Conservation (phyloP, 2,797 vertebrate species). For the Phaenicophaeus curvirostris region DNA sequence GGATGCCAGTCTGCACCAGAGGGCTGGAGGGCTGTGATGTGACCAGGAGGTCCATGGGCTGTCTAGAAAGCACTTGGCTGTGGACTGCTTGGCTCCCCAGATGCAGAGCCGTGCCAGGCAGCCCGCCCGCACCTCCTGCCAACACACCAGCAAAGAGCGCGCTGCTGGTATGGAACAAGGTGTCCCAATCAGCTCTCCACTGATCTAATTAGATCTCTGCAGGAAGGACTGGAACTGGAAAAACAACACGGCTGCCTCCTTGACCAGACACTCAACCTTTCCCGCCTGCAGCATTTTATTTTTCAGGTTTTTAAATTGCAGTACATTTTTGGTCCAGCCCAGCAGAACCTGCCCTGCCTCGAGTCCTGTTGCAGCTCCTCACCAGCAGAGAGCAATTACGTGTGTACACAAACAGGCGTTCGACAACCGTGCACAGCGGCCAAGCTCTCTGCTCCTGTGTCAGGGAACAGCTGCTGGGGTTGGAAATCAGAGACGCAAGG, state of each 20-base stretch:
- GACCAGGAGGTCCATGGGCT: not conserved
- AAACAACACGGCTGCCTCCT: not conserved
- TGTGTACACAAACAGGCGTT: not conserved
- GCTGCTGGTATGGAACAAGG: not conserved
- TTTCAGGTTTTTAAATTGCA: not conserved
- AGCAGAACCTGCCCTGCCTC: not conserved
- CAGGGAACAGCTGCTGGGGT: not conserved
- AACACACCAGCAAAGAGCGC: not conserved
- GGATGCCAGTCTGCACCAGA: not conserved
- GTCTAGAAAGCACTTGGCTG: not conserved
- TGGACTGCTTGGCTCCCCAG: not conserved
- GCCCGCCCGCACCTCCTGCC: not conserved
- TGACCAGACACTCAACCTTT: slow-evolving; percentile 9
- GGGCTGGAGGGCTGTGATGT: not conserved
- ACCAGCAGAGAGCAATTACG: not conserved
- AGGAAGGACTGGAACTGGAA: not conserved
- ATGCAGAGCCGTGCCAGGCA: not conserved
- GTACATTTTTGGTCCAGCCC: not conserved
- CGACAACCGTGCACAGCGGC: not conserved
- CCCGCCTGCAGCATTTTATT: not conserved
- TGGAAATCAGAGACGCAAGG: not conserved
- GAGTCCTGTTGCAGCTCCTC: not conserved
- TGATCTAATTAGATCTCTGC: not conserved
- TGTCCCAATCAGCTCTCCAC: not conserved
- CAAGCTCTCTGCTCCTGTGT: not conserved